Evolutionary conservation across 2,888 invertebrate genomes (phyloP).

Genomic region (Serrognathus titanus): DNA sequence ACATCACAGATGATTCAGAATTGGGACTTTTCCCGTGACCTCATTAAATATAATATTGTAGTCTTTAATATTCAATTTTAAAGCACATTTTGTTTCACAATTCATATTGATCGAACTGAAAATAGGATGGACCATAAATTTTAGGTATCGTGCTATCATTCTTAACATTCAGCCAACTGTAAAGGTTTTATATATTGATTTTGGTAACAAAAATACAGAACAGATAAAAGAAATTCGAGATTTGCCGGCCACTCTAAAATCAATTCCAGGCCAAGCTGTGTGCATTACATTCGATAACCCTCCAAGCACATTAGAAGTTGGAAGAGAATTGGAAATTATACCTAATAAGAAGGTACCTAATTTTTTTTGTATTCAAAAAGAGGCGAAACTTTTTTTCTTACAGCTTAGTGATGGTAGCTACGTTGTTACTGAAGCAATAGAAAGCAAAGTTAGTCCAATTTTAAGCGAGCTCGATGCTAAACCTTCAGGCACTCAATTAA

Average conservation of each 20-base stretch:
- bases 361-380: too few relatives aligned
- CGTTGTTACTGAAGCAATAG: too few relatives aligned
- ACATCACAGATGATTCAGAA: too few relatives aligned
- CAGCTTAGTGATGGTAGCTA: too few relatives aligned
- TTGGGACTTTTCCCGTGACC: too few relatives aligned
- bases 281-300: conserved; percentile 21
- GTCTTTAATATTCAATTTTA: too few relatives aligned
- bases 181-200: conserved; percentile 35
- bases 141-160: conserved; percentile 34
- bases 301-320: conserved; percentile 12
- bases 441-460: too few relatives aligned
- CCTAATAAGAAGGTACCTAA: conserved; percentile 15
- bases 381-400: too few relatives aligned
- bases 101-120: background rate
- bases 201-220: conserved; percentile 31
- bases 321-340: conserved; percentile 17
- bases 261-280: conserved; percentile 29
- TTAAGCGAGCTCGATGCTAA: too few relatives aligned
- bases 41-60: too few relatives aligned
- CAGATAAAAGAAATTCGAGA: conserved; percentile 20
- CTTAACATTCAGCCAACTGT: conserved; percentile 23
- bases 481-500: too few relatives aligned
- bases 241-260: conserved; percentile 23
- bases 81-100: too few relatives aligned
- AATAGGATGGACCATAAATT: background rate